Base-by-base conservation (phyloP, 2,888 invertebrate species). In the Callosobruchus maculatus region DNA sequence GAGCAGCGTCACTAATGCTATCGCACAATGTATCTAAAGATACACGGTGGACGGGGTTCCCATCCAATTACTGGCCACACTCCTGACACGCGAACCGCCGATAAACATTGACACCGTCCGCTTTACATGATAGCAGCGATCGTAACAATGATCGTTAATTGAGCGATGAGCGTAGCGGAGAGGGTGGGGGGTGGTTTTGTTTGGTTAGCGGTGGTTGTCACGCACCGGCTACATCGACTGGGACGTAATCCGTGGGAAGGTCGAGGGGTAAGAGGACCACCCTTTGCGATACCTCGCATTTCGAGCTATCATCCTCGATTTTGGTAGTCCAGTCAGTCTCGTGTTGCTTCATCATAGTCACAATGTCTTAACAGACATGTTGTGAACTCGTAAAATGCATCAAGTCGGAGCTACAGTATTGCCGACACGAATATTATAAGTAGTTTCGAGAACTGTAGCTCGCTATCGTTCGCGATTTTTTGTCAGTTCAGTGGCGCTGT, bases 131-230 rank as follows among this genome's bases (percentile, higher is more conserved):
- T 49, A 5, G 49, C 49, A 3, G 49, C 18, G 49, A 49, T 49
- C 49, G 77, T 74, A 81, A 83, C 82, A 82, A 83, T 82, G 79
- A 81, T 77, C 81, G 80, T 83, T 83, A 82, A 83, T 83, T 83
- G 82, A 49, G 49, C 49, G 49, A 49, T 49, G 49, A 49, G 49
- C 49, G 9, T 7, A 7, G 13, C 13, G 49, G 5, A 18, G 74
- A 78, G 78, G 80, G 78, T 77, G 74, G 75, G 75, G 75, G 77
- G 78, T 75, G 73, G 79, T 82, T 81, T 82, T 83, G 83, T 83
- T 83, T 83, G 81, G 78, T 83, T 83, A 82, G 83, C 82, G 83
- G 83, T 83, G 82, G 82, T 82, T 83, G 83, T 82, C 84, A 84
- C 83, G 84, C 83, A 83, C 80, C 80, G 77, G 75, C 76, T 80